Conservation (phyloP, 2,888 invertebrate genomes). For the Aspidapion aeneum region DNA sequence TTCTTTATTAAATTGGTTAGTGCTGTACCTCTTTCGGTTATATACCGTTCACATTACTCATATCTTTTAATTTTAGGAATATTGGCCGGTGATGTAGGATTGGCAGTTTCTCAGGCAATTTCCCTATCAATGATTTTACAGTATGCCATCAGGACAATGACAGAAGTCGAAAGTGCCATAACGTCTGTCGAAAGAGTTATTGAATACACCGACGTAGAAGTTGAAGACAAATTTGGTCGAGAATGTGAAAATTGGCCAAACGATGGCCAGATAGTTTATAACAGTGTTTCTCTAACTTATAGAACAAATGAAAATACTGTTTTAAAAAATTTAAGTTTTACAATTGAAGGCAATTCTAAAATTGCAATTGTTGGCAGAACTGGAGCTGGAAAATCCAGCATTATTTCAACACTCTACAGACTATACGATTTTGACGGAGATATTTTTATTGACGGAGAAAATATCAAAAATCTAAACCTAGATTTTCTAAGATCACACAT, state of each 20-base stretch:
- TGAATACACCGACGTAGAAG: constrained; percentile 71
- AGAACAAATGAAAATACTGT: constrained; percentile 66
- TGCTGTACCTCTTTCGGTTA: too few species aligned
- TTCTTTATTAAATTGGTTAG: too few species aligned
- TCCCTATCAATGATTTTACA: constrained; percentile 58
- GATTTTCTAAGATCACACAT: constrained; percentile 71
- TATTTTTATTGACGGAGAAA: constrained; percentile 75
- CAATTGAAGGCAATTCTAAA: constrained; percentile 65
- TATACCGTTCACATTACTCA: too few species aligned
- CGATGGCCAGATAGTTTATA: constrained; percentile 63
- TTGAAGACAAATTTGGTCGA: constrained; percentile 48
- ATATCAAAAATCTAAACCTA: constrained; percentile 65
- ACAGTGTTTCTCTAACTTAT: constrained; percentile 68
- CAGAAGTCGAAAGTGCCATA: constrained; percentile 66
- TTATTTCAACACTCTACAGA: constrained; percentile 75
- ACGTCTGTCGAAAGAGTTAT: constrained; percentile 85
- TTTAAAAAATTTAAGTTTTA: constrained; percentile 45
- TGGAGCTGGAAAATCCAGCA: constrained; percentile 76
- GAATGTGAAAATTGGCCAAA: constrained; percentile 60
- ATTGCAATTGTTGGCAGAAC: constrained; percentile 78
- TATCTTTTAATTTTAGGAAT: constrained; percentile 39
- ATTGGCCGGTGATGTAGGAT: constrained; percentile 44
- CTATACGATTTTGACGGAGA: constrained; percentile 73
- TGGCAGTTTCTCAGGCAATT: constrained; percentile 44
- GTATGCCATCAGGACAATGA: constrained; percentile 72